Conservation (phyloP, 1,140 invertebrate species). For the Hestina assimilis region DNA sequence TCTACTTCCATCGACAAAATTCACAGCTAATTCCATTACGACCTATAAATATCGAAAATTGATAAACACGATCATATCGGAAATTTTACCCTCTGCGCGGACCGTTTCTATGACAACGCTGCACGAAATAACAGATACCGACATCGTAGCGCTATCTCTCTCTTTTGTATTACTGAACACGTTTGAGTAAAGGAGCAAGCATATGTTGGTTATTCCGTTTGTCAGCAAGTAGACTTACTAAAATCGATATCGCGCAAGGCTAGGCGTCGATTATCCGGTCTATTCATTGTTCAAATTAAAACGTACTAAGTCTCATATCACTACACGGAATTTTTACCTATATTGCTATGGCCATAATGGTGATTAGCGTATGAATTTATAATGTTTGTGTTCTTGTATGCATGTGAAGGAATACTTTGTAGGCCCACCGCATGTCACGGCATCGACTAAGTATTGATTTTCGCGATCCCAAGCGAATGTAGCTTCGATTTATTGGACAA, state of each 20-base stretch:
- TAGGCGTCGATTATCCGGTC: constrained; percentile 75
- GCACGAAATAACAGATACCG: constrained; percentile 27
- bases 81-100: constrained; percentile 59
- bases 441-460: constrained; percentile 76
- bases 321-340: constrained; percentile 2
- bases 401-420: constrained; percentile 23
- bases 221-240: constrained; percentile 51
- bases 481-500: constrained; percentile 70
- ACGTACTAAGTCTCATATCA: constrained; percentile 18
- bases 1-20: constrained; percentile 23
- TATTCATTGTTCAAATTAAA: constrained; percentile 33
- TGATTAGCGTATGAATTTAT: constrained; percentile 15
- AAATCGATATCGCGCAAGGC: constrained; percentile 78
- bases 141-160: constrained; percentile 21
- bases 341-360: constrained; percentile 4
- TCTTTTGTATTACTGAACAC: constrained; percentile 24
- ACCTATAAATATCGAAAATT: constrained; percentile 52
- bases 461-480: constrained; percentile 45
- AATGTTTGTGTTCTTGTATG: constrained; percentile 3
- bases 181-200: constrained; percentile 33
- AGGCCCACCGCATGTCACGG: constrained; percentile 34
- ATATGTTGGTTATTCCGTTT: constrained; percentile 34
- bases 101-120: constrained; percentile 63
- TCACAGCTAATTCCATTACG: constrained; percentile 29
- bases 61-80: constrained; percentile 49